These are phyloP conservation scores for Apamea epomidion DNA, from an alignment of 2,888 invertebrate species.

Conservation along the genomic window DNA sequence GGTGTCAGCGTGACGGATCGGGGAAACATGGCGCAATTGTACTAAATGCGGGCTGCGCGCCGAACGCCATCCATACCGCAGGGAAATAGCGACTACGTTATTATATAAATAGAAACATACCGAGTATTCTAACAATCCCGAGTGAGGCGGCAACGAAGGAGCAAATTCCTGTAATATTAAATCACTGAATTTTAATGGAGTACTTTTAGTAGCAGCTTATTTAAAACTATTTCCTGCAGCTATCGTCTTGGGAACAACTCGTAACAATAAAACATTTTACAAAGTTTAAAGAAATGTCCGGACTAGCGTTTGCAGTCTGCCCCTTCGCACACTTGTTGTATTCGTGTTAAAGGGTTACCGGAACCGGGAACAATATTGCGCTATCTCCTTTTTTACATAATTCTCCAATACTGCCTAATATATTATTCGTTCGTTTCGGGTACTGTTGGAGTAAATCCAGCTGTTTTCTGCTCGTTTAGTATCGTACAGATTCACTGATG, in stretches of 20 bases:
- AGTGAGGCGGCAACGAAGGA: not conserved
- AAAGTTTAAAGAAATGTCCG: constrained; percentile 14
- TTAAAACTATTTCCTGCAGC: constrained; percentile 33
- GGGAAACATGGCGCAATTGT: constrained; percentile 57
- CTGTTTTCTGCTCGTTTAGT: constrained; percentile 33
- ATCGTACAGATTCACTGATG: constrained; percentile 55
- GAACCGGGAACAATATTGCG: constrained; percentile 22
- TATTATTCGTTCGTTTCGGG: constrained; percentile 42
- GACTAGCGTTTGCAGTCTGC: constrained; percentile 9
- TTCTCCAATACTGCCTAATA: constrained; percentile 33
- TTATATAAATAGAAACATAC: constrained; percentile 38
- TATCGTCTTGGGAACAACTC: constrained; percentile 33
- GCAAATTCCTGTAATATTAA: constrained; percentile 17
- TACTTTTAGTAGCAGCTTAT: constrained; percentile 20
- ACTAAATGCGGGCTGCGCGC: constrained; percentile 26
- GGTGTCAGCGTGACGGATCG: constrained; percentile 62
- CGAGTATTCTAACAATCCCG: constrained; percentile 16
- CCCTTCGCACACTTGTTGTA: constrained; percentile 49
- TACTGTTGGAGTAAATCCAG: constrained; percentile 38
- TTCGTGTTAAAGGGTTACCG: constrained; percentile 37
- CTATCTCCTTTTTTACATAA: constrained; percentile 29
- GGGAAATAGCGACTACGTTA: constrained; percentile 33
- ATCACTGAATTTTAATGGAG: constrained; percentile 9
- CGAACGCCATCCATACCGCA: constrained; percentile 30
- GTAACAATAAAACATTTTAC: constrained; percentile 15